Evolutionary conservation across 2,797 vertebrate genomes (phyloP), one percentile per base, ranked within the genome.

Genomic region (Denticeps clupeoides): DNA sequence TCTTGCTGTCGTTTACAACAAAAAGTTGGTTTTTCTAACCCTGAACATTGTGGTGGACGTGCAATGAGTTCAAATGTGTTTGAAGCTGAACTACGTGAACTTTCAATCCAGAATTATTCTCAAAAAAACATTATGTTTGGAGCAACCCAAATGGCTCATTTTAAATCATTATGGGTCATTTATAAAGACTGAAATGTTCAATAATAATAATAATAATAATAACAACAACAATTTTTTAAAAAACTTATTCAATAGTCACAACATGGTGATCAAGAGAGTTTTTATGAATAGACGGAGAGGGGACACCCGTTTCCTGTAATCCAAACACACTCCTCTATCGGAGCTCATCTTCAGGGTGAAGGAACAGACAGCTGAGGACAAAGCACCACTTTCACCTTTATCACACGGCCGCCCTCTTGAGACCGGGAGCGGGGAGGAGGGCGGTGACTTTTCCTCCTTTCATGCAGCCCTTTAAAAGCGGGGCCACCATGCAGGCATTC

Each of bases 361-460:
- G 78, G 75, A 78, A 75, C 68, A 64, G 51, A 60, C 28, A 38
- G 11, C 46, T n/a, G 24, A 56, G 71, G 64, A 81, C 78, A 82
- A 81, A 74, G 50, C 48, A 52, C 38, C 62, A 69, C 67, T 69
- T 70, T 70, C 63, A 52, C 73, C 63, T 70, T 52, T 58, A 67
- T 54, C 45, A 49, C 23, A 55, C 46, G 25, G 19, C 27, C 4
- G 46, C 11, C 26, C 19, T 9, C 33, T 31, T 35, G n/a, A 26
- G 23, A 16, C 18, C 7, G 11, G 19, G 15, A n/a, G n/a, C 32
- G 32, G 9, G 25, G 19, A 7, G 23, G 16, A 12, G 51, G 44
- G 26, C 24, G 18, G 32, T n/a, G n/a, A 10, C 15, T 38, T 11
- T 4, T n/a, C 35, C 35, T 8, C 5, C 35, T 21, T 37, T 37